Percentiles rank a stretch among this genome's conserved stretches.
Evolutionary conservation across 2,888 invertebrate genomes (phyloP).

Genomic region (Ophioninae sp.): DNA sequence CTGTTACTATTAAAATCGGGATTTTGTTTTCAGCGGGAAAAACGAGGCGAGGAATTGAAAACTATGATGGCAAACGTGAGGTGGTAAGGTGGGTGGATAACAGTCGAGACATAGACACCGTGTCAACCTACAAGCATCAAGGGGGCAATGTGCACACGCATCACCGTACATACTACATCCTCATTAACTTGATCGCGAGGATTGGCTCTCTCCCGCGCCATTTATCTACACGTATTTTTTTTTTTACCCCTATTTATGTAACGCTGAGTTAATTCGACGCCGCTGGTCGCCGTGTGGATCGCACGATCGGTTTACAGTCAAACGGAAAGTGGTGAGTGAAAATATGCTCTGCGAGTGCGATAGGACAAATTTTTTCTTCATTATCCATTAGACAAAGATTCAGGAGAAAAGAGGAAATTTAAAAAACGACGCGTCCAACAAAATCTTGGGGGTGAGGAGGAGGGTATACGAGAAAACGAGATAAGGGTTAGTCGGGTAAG

Average conservation of each 20-base stretch:
- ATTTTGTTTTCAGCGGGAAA: background rate
- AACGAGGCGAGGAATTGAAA: constrained; percentile 44
- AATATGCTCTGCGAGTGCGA: background rate
- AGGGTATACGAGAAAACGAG: background rate
- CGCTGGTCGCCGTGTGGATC: constrained; percentile 47
- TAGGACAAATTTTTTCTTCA: background rate
- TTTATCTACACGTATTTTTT: constrained; percentile 63
- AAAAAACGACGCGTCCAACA: background rate
- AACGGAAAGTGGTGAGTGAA: background rate
- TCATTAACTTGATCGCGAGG: constrained; percentile 74
- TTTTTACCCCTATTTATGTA: constrained; percentile 68
- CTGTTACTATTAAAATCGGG: background rate
- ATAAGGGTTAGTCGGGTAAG: background rate
- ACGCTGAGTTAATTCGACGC: constrained; percentile 76
- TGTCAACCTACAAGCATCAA: constrained; percentile 48
- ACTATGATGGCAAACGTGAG: constrained; percentile 59
- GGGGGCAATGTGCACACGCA: constrained; percentile 48
- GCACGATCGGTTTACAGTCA: background rate
- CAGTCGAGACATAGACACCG: constrained; percentile 66
- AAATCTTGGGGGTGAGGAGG: background rate
- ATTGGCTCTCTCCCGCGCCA: constrained; percentile 66
- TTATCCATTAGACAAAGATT: background rate
- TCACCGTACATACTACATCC: constrained; percentile 77
- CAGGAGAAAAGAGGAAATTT: background rate
- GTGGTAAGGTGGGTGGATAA: constrained; percentile 24